phyloP scores from a whole-genome alignment of 2,797 vertebrate genomes.

The Natrix natrix region DNA sequence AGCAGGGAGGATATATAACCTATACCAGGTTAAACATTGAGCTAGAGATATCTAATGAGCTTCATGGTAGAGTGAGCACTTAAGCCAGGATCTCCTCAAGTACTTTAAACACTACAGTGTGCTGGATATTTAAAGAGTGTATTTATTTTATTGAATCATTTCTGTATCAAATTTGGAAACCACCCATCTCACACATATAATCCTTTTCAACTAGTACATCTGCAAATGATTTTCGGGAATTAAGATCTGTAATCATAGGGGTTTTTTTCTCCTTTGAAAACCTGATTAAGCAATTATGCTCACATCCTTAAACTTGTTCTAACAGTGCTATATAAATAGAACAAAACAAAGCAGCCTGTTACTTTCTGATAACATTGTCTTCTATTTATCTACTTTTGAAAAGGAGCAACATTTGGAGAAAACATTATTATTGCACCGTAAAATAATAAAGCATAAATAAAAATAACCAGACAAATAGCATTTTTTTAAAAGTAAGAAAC shows the following conservation, averaged over 20 bases:
- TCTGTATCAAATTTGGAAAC: neutral
- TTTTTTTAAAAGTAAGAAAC: neutral
- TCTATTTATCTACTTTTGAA: conserved; percentile 31
- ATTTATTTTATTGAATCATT: neutral
- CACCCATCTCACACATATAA: neutral
- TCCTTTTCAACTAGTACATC: neutral
- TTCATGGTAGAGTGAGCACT: neutral
- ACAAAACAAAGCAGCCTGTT: conserved; percentile 26
- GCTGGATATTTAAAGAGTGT: neutral
- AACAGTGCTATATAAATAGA: neutral
- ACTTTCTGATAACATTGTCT: conserved; percentile 41
- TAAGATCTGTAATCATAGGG: neutral
- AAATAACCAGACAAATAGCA: conserved; percentile 6
- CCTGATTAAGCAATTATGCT: fast-evolving
- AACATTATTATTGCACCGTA: neutral
- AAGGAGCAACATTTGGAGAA: neutral
- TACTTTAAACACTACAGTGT: neutral
- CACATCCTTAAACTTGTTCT: neutral
- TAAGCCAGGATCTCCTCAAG: neutral
- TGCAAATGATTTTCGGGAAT: neutral
- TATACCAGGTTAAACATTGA: neutral
- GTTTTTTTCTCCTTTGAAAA: neutral
- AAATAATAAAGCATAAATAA: conserved; percentile 21
- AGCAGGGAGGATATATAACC: neutral
- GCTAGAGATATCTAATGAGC: neutral